phyloP scores from a whole-genome alignment of 2,888 invertebrate genomes.

The Cheilosia variabilis region DNA sequence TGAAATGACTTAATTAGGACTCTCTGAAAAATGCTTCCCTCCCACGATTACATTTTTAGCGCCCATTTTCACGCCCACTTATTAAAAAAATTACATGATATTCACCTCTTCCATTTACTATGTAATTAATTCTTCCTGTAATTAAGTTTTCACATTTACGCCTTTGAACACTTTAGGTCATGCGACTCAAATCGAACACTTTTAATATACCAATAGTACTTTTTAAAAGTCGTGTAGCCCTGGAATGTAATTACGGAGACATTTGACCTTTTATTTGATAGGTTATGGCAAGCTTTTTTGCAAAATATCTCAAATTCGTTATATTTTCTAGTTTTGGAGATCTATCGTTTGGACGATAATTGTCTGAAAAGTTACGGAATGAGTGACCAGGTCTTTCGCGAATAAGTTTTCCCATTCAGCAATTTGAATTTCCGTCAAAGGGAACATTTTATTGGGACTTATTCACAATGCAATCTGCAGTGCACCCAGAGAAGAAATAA shows the following conservation, averaged over 20 bases:
- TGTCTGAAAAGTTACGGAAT: too few species aligned
- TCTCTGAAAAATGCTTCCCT: not conserved
- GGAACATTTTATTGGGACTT: too few species aligned
- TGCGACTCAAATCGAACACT: not conserved
- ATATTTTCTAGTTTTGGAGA: too few species aligned
- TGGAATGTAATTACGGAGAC: not conserved
- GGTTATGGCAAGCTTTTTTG: too few species aligned
- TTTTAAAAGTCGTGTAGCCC: not conserved
- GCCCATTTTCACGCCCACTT: not conserved
- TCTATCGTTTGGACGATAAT: too few species aligned
- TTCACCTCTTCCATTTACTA: not conserved
- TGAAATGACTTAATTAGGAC: conserved; percentile 14
- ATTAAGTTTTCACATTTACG: not conserved
- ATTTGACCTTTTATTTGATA: not conserved
- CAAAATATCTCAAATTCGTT: too few species aligned
- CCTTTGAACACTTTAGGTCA: not conserved
- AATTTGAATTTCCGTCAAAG: too few species aligned
- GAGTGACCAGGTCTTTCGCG: too few species aligned
- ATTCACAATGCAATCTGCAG: too few species aligned
- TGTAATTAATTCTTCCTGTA: conserved; percentile 12
- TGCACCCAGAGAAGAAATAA: too few species aligned
- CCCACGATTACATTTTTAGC: conserved; percentile 6
- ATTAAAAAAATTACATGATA: conserved; percentile 3
- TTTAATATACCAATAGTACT: not conserved
- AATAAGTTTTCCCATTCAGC: too few species aligned